Evolutionary conservation across 2,888 invertebrate species (phyloP).

Genomic region (Orthosia gothica): DNA sequence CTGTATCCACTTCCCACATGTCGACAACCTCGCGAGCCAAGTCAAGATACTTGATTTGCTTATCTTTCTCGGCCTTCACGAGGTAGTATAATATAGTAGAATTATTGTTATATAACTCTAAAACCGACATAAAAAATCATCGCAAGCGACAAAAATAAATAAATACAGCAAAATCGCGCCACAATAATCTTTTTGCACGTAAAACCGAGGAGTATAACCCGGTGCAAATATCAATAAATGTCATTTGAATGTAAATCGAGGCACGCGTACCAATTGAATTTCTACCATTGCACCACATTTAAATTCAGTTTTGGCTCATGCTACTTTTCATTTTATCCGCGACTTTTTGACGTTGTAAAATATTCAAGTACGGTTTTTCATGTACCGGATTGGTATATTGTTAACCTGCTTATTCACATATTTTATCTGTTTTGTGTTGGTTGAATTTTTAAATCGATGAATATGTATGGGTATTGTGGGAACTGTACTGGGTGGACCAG

Average conservation of each 20-base stretch:
- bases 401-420: constrained; percentile 27
- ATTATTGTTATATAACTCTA: no score
- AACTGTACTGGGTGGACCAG: neutral
- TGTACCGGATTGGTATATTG: constrained; percentile 24
- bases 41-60: no score
- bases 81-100: no score
- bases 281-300: constrained; percentile 46
- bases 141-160: constrained; percentile 5
- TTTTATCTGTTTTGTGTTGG: neutral
- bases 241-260: constrained; percentile 63
- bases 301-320: constrained; percentile 52
- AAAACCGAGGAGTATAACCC: constrained; percentile 18
- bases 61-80: no score
- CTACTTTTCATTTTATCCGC: constrained; percentile 42
- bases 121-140: no score
- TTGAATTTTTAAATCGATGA: constrained; percentile 10
- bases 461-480: neutral
- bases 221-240: constrained; percentile 54
- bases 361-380: constrained; percentile 52
- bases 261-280: constrained; percentile 59
- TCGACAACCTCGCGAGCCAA: no score
- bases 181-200: constrained; percentile 24
- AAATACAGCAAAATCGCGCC: neutral
- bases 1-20: no score
- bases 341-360: constrained; percentile 53